These are phyloP conservation scores for Silvanus unidentatus DNA, from an alignment of 2,888 invertebrate genomes.

Conservation along the genomic window DNA sequence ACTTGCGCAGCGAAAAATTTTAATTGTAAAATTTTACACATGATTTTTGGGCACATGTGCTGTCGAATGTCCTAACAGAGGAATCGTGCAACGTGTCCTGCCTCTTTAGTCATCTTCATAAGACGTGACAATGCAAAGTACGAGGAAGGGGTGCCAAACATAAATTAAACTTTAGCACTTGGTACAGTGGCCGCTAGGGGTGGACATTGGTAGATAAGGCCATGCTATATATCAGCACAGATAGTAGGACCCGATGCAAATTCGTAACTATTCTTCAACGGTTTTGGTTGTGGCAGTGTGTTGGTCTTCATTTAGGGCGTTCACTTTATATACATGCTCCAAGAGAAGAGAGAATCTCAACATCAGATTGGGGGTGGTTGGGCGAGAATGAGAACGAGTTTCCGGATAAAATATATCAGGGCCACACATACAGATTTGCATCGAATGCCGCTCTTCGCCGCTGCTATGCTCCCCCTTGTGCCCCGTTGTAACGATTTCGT, in stretches of 20 bases:
- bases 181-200: slow-evolving; percentile 45
- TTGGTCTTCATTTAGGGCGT: slow-evolving; percentile 11
- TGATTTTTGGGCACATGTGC: no score
- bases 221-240: slow-evolving; percentile 44
- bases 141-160: slow-evolving; percentile 26
- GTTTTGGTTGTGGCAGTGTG: background rate
- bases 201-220: slow-evolving; percentile 47
- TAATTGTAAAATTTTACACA: no score
- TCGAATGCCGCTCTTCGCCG: slow-evolving; percentile 16
- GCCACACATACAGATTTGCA: slow-evolving; percentile 32
- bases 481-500: slow-evolving; percentile 29
- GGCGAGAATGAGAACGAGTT: no score
- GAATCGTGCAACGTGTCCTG: slow-evolving; percentile 1
- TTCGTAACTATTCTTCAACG: slow-evolving; percentile 39
- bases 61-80: no score
- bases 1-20: no score
- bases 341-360: slow-evolving; percentile 20
- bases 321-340: slow-evolving; percentile 17
- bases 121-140: slow-evolving; percentile 47
- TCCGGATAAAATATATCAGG: slow-evolving; percentile 27
- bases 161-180: slow-evolving; percentile 49
- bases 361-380: background rate
- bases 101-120: slow-evolving; percentile 42
- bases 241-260: slow-evolving; percentile 38
- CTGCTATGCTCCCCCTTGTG: no score